Evolutionary conservation across 2,797 vertebrate genomes (phyloP), one percentile per base, ranked within the genome.

Genomic region (Hydrophis major): DNA sequence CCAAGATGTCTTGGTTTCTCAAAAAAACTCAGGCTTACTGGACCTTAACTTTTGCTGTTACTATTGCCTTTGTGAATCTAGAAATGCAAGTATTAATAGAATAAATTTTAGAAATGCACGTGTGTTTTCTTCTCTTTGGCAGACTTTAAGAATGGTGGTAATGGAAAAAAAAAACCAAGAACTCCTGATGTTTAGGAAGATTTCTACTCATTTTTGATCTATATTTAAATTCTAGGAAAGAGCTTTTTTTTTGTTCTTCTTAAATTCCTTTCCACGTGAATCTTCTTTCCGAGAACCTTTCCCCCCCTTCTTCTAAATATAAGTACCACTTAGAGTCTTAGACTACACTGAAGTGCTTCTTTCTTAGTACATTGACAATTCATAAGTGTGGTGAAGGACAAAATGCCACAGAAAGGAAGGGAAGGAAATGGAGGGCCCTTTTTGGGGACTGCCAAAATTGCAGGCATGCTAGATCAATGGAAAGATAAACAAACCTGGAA

Each of bases 401-500:
- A 0, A 27, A 91, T 42, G 16, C 0, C 0, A 2, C 0, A 16
- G 92, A 59, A 89, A 92, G 66, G 27, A 22, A 20, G 28, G 92
- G 92, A 91, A 74, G 92, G 55, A 92, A 90, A 78, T 0, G 0
- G 50, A 25, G 92, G 50, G 14, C 22, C 87, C 90, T 87, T 4
- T 37, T 60, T 0, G 0, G 14, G 91, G 59, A 2, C 91, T 2
- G 0, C 92, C 83, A 90, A 89, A 53, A 89, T 69, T 69, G 90
- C 94, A 7, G 11, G 94, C 53, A 97, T 98, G 97, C 98, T 97
- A 97, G 97, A 97, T 53, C 95, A 91, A 87, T 98, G 97, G 97
- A 98, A 97, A 92, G 96, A 96, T 69, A 98, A 96, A n/a, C 97
- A 97, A 74, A 96, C 95, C 87, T 97, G 97, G 97, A 97, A 95